Percentiles rank a stretch among this genome's conserved stretches.
phyloP scores from a whole-genome alignment of 2,113 vertebrate species.

The Harpagus bidentatus region DNA sequence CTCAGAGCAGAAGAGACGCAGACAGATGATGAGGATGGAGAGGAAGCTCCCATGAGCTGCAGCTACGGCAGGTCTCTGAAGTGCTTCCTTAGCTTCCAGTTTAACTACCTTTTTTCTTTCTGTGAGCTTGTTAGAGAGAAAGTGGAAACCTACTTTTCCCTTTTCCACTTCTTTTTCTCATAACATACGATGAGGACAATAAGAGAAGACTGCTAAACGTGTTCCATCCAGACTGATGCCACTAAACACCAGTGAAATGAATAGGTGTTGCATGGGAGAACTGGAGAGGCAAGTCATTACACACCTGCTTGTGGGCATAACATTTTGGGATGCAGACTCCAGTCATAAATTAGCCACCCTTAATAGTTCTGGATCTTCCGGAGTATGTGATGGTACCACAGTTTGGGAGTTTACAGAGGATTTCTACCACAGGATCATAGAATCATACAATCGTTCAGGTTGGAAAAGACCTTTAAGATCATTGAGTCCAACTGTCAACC shows the following conservation, averaged over 20 bases:
- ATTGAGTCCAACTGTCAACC: no score
- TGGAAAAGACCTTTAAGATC: no score
- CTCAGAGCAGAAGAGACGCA: background rate
- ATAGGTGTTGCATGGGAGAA: background rate
- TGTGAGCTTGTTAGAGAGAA: background rate
- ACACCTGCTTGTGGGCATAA: background rate
- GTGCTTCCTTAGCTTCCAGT: background rate
- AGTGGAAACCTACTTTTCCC: background rate
- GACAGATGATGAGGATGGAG: background rate
- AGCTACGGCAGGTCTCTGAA: background rate
- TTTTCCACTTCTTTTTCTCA: background rate
- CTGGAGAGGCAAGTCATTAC: background rate
- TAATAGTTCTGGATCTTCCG: background rate
- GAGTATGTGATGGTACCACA: fast-evolving
- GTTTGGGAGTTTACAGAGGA: background rate
- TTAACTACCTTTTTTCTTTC: background rate
- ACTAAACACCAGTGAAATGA: background rate
- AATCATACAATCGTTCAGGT: no score
- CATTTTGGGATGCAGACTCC: background rate
- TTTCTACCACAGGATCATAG: background rate
- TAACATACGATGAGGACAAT: background rate
- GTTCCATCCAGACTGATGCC: background rate
- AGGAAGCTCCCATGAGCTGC: background rate
- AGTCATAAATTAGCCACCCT: background rate
- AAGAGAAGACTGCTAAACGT: background rate